phyloP scores from a whole-genome alignment of 2,113 vertebrate genomes.

The Chitala chitala region DNA sequence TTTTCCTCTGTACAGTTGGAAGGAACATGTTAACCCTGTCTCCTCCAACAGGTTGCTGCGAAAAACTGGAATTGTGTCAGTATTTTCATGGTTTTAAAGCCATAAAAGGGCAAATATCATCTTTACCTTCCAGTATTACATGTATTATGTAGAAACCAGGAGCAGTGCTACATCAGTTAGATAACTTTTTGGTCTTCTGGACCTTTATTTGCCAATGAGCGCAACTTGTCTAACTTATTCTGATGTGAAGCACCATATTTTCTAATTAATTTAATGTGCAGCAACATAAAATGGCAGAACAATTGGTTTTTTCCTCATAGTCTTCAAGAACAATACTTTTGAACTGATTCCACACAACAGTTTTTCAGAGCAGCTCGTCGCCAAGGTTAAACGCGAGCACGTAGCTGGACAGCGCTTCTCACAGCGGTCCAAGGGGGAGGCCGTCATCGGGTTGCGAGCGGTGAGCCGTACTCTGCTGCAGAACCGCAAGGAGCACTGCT shows the following conservation, averaged over 20 bases:
- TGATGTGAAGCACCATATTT: no score
- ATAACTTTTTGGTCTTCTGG: not conserved
- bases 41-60: constrained; percentile 30
- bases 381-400: not conserved
- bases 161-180: not conserved
- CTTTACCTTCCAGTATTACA: not conserved
- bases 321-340: no score
- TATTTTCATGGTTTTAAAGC: no score
- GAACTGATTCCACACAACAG: no score
- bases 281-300: no score
- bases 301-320: no score
- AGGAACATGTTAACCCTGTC: constrained; percentile 64
- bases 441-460: not conserved
- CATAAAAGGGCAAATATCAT: not conserved
- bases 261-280: no score
- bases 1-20: constrained; percentile 70
- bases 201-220: not conserved
- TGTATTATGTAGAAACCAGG: not conserved
- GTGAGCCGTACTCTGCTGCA: not conserved
- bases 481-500: not conserved
- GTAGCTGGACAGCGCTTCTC: not conserved
- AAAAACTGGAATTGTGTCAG: no score
- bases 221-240: no score
- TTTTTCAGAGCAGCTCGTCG: not conserved
- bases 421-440: not conserved